Percentiles rank a stretch among this genome's conserved stretches.
These are phyloP conservation scores for Caenorhabditis wallacei DNA, from an alignment of 2,888 invertebrate species.

Conservation along the genomic window DNA sequence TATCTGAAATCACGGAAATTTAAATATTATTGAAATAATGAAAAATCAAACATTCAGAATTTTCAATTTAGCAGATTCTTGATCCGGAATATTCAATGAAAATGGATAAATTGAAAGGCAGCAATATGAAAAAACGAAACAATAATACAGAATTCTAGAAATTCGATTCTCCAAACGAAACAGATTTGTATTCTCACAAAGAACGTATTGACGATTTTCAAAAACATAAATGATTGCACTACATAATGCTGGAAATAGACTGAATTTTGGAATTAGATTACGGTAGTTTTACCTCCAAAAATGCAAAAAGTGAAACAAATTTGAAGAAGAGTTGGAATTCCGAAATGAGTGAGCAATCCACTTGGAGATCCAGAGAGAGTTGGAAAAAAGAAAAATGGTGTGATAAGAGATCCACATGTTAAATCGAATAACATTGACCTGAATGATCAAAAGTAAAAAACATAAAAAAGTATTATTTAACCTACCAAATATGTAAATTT, in stretches of 20 bases:
- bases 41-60: conserved; percentile 3
- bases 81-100: conserved; percentile 39
- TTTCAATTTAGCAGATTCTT: conserved; percentile 2
- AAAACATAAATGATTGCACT: conserved; percentile 40
- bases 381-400: conserved; percentile 48
- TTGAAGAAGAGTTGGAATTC: conserved; percentile 30
- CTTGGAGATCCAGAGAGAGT: conserved; percentile 39
- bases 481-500: conserved; percentile 43
- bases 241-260: conserved; percentile 16
- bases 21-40: background rate
- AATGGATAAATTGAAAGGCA: conserved; percentile 44
- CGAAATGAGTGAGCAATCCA: conserved; percentile 20
- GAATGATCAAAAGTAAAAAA: background rate
- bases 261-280: background rate
- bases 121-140: conserved; percentile 29
- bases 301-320: conserved; percentile 36
- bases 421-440: conserved; percentile 37
- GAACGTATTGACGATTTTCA: conserved; percentile 40
- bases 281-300: conserved; percentile 28
- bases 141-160: background rate
- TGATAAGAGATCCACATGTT: conserved; percentile 35
- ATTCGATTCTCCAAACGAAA: conserved; percentile 23
- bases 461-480: background rate
- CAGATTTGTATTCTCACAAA: conserved; percentile 32
- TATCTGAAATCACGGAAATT: conserved; percentile 8